Base-by-base conservation (phyloP, 2,888 invertebrate species). In the Calephelis perditalis region DNA sequence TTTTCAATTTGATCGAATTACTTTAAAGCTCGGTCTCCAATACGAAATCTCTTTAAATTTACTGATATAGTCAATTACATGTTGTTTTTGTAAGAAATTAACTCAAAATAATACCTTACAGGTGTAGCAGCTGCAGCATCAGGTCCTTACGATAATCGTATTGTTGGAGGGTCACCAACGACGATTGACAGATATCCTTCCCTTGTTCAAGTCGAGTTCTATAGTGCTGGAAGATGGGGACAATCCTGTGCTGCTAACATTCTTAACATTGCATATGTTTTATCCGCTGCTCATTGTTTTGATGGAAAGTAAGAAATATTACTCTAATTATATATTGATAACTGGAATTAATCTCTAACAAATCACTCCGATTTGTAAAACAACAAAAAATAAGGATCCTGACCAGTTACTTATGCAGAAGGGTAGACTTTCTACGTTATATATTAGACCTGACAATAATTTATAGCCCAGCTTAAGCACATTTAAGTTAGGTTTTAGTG, bases 101-200 rank as follows among this genome's bases (percentile, higher is more conserved):
- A n/a, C 36, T 10, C 26, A 44, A 40, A 3, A 7, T 52, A 11
- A 37, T 45, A 36, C 11, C 5, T 66, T 65, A 11, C 67, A 69
- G 69, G 65, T 36, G 61, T 66, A 43, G 69, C 67, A 37, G 54
- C 64, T 43, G n/a, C 8, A 6, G 45, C n/a, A 45, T 11, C 45
- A 45, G 5, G 10, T 10, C 3, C 10, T 0, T 45, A 45, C 2
- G 2, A 45, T 6, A 9, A 45, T n/a, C 45, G 45, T 45, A 45
- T 45, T 1, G 45, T 45, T n/a, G 45, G 45, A 6, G 45, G 45
- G 11, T 11, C 11, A 45, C 45, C 45, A 45, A 45, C 45, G 3
- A 9, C 45, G 11, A 10, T 45, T 8, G 45, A 45, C 11, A 11
- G n/a, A 3, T 45, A 45, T 10, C 45, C 45, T 11, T 45, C 45